These are phyloP conservation scores for Ptilodon capucinus DNA, from an alignment of 2,888 invertebrate genomes.

Conservation along the genomic window DNA sequence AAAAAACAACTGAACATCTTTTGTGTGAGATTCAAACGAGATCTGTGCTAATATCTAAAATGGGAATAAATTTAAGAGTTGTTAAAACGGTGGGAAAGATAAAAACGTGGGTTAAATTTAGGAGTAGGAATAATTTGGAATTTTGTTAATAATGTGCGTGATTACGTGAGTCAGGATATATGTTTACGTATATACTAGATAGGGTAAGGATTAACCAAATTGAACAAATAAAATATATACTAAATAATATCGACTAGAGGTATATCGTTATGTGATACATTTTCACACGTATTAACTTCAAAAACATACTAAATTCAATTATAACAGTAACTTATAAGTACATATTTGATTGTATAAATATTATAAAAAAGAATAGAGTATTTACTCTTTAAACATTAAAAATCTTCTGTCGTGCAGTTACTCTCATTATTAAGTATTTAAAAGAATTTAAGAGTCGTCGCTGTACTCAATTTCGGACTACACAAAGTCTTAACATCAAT, in stretches of 20 bases:
- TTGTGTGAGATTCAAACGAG: neutral
- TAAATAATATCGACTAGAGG: neutral
- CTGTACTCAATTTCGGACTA: no score
- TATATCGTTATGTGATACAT: neutral
- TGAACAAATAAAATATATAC: neutral
- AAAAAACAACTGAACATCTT: no score
- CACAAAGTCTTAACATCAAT: no score
- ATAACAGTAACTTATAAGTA: no score
- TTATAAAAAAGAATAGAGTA: no score
- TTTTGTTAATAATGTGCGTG: neutral
- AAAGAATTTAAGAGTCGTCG: no score
- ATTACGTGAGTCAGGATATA: constrained; percentile 31
- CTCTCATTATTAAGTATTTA: neutral
- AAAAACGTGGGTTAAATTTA: constrained; percentile 1
- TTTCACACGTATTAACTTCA: neutral
- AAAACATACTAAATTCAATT: no score
- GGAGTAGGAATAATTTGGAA: neutral
- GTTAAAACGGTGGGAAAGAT: constrained; percentile 8
- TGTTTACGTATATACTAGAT: constrained; percentile 23
- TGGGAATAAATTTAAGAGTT: constrained; percentile 10
- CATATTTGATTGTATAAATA: no score
- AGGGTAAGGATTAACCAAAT: constrained; percentile 34
- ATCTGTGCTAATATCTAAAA: constrained; percentile 1
- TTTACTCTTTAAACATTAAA: no score
- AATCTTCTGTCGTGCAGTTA: neutral